These are phyloP conservation scores for Listronotus bonariensis DNA, from an alignment of 1,140 invertebrate genomes.

Conservation along the genomic window DNA sequence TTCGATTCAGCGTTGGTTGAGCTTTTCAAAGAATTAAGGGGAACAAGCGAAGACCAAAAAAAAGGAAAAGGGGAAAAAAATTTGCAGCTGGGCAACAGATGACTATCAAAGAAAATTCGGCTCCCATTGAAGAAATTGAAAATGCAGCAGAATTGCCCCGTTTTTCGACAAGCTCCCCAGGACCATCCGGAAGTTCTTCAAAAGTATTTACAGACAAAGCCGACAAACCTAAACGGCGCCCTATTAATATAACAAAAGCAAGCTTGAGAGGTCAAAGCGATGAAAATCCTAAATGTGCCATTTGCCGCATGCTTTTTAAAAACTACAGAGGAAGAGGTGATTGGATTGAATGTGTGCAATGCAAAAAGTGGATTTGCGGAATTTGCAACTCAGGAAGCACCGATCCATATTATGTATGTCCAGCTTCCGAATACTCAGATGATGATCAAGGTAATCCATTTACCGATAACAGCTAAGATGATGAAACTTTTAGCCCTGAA, in stretches of 20 bases:
- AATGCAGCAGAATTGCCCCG: slow-evolving; percentile 18
- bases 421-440: not conserved
- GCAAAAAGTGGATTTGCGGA: too few relatives aligned
- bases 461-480: not conserved
- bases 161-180: not conserved
- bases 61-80: slow-evolving; percentile 17
- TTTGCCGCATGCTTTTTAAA: too few relatives aligned
- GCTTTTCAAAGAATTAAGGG: slow-evolving; percentile 15
- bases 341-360: too few relatives aligned
- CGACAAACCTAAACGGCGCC: slow-evolving; percentile 7
- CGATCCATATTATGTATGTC: not conserved
- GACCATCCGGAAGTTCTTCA: not conserved
- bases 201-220: slow-evolving; percentile 11
- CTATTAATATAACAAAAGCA: slow-evolving; percentile 11
- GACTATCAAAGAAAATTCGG: slow-evolving; percentile 4
- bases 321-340: too few relatives aligned
- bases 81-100: slow-evolving; percentile 25
- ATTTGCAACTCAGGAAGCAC: not conserved
- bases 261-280: not conserved
- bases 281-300: not conserved
- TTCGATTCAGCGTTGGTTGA: slow-evolving; percentile 14
- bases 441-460: not conserved
- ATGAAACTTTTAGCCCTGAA: not conserved
- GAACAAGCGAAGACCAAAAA: slow-evolving; percentile 16
- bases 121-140: slow-evolving; percentile 3